Percentiles rank a stretch among this genome's conserved stretches.
Evolutionary conservation across 2,113 vertebrate genomes (phyloP).

Genomic region (Scortum barcoo): DNA sequence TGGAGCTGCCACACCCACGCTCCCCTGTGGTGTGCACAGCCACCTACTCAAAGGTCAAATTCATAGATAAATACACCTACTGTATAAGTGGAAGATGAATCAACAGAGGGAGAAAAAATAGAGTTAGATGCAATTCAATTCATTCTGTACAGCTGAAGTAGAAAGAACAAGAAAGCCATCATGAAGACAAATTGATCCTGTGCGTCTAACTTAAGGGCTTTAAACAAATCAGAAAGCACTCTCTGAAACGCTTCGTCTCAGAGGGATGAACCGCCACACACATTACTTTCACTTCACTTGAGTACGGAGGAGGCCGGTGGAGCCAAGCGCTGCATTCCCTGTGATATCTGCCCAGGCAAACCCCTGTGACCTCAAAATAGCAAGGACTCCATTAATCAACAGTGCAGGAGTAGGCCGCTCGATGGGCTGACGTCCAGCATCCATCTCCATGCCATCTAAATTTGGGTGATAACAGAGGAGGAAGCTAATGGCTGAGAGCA

Average conservation of each 20-base stretch:
- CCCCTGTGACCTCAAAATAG: constrained; percentile 67
- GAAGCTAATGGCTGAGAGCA: constrained; percentile 52
- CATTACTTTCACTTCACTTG: constrained; percentile 11
- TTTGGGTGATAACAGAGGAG: constrained; percentile 69
- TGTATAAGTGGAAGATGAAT: constrained; percentile 36
- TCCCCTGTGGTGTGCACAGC: constrained; percentile 12
- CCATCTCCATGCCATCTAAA: constrained; percentile 70
- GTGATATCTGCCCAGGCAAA: constrained; percentile 59
- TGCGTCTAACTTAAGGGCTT: constrained; percentile 7
- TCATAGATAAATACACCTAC: constrained; percentile 39
- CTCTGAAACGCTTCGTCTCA: not conserved
- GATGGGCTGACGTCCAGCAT: constrained; percentile 59
- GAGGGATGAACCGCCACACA: not conserved
- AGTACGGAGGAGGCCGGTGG: not conserved
- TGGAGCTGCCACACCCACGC: constrained; percentile 2
- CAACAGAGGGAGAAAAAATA: not conserved
- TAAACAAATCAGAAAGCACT: constrained; percentile 34
- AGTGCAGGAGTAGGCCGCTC: constrained; percentile 28
- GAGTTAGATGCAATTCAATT: constrained; percentile 12
- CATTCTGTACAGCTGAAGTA: not conserved
- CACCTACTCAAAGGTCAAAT: constrained; percentile 42
- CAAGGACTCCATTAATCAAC: constrained; percentile 70
- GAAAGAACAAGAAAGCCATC: not conserved
- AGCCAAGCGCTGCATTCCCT: not conserved
- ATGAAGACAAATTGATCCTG: constrained; percentile 14